A percentile compares a stretch with the other conserved stretches of the same genome.
These are phyloP conservation scores for Leptopilina syphax DNA, from an alignment of 2,888 invertebrate genomes.

Conservation along the genomic window DNA sequence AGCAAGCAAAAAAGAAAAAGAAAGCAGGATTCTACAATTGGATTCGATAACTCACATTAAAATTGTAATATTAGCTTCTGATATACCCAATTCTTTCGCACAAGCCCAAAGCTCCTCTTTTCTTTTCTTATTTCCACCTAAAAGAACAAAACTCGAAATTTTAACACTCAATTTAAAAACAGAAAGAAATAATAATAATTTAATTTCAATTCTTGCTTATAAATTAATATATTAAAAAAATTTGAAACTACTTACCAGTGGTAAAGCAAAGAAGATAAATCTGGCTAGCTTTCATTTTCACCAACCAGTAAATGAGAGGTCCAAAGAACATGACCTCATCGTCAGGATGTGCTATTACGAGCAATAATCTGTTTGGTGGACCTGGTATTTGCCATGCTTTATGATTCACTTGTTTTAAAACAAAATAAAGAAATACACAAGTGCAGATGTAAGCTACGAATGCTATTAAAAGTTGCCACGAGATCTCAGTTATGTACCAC, in stretches of 20 bases:
- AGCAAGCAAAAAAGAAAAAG: background rate
- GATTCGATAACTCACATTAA: conserved; percentile 74
- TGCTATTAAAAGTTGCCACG: conserved; percentile 71
- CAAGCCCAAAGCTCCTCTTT: conserved; percentile 90
- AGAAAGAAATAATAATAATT: too few relatives aligned
- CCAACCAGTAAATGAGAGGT: conserved; percentile 87
- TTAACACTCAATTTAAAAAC: background rate
- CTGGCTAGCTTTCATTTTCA: conserved; percentile 81
- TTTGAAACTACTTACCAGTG: conserved; percentile 80
- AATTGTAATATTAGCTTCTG: conserved; percentile 85
- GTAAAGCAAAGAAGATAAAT: conserved; percentile 92
- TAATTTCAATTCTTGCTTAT: background rate
- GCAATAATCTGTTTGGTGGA: conserved; percentile 80
- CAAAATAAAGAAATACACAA: conserved; percentile 68
- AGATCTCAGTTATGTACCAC: conserved; percentile 72
- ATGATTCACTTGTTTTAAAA: conserved; percentile 70
- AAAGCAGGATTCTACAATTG: background rate
- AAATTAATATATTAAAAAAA: conserved; percentile 2
- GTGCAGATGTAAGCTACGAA: conserved; percentile 68
- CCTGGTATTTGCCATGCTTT: conserved; percentile 74
- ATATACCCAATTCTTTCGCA: conserved; percentile 88
- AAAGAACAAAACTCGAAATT: conserved; percentile 30
- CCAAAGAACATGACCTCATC: conserved; percentile 99
- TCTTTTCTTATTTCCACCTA: conserved; percentile 77
- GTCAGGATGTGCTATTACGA: conserved; percentile 97